Conservation (phyloP, 2,888 invertebrate species). For the Dicranocentrus wangi region DNA sequence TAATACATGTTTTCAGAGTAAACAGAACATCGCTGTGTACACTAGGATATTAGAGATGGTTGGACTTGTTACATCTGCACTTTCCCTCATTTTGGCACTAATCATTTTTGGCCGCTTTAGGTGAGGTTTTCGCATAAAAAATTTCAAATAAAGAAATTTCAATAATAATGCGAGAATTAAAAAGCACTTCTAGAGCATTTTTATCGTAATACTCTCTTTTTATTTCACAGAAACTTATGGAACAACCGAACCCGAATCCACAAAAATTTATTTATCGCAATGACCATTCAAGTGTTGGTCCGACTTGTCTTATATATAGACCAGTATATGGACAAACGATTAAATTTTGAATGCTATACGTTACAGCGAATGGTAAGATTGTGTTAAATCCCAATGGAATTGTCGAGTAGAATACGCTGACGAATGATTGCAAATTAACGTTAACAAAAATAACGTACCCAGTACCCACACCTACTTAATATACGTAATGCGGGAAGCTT, state of each 20-base stretch:
- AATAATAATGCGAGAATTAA: no score
- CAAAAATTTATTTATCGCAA: constrained; percentile 77
- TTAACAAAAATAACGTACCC: no score
- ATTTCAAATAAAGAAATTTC: constrained; percentile 18
- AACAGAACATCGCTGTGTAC: constrained; percentile 74
- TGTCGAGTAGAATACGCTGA: not conserved
- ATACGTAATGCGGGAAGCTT: no score
- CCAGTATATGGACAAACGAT: constrained; percentile 73
- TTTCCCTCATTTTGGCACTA: constrained; percentile 76
- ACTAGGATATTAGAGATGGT: constrained; percentile 76
- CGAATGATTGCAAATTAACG: not conserved
- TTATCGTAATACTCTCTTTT: not conserved
- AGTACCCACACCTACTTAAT: no score
- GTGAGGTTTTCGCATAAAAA: no score
- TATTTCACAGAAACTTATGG: constrained; percentile 74
- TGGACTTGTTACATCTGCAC: constrained; percentile 76
- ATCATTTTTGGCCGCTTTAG: constrained; percentile 77
- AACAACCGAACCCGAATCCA: constrained; percentile 77
- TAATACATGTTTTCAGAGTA: no score
- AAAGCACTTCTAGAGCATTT: no score
- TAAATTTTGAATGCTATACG: constrained; percentile 33
- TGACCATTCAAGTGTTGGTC: constrained; percentile 75
- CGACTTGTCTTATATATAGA: constrained; percentile 74
- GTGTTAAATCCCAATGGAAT: no score
- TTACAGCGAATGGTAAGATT: constrained; percentile 72